Conservation (phyloP, 2,113 vertebrate species). For the Mohoua ochrocephala region DNA sequence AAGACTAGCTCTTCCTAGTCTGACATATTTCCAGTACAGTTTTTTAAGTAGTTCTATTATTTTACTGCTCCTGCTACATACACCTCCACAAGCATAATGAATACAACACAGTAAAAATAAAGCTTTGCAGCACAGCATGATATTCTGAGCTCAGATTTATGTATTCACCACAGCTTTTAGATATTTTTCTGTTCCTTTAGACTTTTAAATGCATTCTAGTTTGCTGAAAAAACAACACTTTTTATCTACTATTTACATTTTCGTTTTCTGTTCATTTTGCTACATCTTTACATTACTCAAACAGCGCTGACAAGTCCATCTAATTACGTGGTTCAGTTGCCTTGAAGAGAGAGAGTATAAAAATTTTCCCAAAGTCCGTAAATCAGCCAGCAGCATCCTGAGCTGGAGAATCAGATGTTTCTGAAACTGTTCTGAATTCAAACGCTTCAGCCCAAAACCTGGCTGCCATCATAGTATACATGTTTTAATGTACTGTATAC, state of each 20-base stretch:
- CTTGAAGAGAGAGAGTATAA: neutral
- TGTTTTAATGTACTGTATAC: neutral
- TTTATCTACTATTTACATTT: neutral
- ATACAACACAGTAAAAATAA: neutral
- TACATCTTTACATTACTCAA: neutral
- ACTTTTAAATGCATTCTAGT: neutral
- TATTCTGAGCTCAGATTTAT: neutral
- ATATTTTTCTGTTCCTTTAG: neutral
- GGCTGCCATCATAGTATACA: fast-evolving
- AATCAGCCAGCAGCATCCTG: neutral
- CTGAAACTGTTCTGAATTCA: neutral
- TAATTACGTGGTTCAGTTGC: neutral
- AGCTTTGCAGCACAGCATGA: neutral
- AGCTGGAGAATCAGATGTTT: neutral
- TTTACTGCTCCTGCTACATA: neutral
- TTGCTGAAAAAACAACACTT: neutral
- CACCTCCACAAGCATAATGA: neutral
- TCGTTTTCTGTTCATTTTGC: neutral
- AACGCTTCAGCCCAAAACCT: neutral
- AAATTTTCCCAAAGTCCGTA: neutral
- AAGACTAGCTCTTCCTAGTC: neutral
- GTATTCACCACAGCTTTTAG: neutral
- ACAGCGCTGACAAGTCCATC: neutral
- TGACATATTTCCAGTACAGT: neutral
- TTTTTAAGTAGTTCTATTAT: neutral